Evolutionary conservation across 2,888 invertebrate genomes (phyloP).

Genomic region (Hyles lineata): DNA sequence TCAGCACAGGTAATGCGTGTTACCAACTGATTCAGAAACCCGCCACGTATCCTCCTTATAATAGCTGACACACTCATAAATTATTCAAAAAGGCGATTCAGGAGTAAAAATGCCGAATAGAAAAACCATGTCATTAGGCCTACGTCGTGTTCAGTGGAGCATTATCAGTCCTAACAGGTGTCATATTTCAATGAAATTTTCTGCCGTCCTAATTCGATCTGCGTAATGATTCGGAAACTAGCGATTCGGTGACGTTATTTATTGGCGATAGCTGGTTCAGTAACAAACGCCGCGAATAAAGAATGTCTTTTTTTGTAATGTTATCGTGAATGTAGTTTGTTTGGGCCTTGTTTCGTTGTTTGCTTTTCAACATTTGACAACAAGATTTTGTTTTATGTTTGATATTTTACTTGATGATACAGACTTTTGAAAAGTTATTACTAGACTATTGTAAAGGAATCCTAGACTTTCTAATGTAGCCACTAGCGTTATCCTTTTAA

Average conservation of each 20-base stretch:
- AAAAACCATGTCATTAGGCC: slow-evolving; percentile 31
- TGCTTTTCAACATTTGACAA: not conserved
- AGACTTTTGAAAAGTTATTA: no score
- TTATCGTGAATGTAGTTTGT: not conserved
- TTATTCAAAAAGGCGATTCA: slow-evolving; percentile 37
- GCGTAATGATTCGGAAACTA: slow-evolving; percentile 62
- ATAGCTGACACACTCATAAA: slow-evolving; percentile 29
- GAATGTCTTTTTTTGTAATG: slow-evolving; percentile 20
- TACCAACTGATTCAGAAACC: slow-evolving; percentile 6
- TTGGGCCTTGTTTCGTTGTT: not conserved
- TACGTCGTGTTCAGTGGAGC: slow-evolving; percentile 32
- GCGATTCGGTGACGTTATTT: slow-evolving; percentile 54
- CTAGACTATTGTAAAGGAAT: no score
- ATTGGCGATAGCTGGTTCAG: slow-evolving; percentile 35
- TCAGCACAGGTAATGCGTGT: not conserved
- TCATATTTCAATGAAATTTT: slow-evolving; percentile 60
- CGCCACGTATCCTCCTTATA: slow-evolving; percentile 24
- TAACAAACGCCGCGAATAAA: slow-evolving; percentile 27
- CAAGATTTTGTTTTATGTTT: no score
- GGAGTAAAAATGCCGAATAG: slow-evolving; percentile 38
- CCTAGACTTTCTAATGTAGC: no score
- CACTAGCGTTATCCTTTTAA: no score
- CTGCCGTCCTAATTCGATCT: slow-evolving; percentile 39
- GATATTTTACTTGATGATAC: no score
- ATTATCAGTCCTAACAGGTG: slow-evolving; percentile 53